Base-by-base conservation (phyloP, 2,113 vertebrate species). In the Conger conger region DNA sequence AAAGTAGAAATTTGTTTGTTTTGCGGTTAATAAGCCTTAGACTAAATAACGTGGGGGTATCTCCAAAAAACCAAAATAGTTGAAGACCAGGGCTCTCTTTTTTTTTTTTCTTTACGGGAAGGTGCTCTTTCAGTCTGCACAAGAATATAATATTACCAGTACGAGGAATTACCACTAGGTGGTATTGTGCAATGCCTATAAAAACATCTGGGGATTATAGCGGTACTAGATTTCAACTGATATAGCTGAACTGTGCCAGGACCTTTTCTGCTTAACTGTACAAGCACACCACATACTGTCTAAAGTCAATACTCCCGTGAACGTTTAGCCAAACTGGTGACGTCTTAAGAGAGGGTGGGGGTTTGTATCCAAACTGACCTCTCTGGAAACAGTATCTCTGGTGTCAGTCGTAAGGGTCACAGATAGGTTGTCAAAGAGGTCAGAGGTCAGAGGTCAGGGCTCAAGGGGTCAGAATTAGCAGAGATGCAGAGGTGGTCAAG, bases 371-470 rank as follows among this genome's bases (percentile, higher is more conserved):
- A 33, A 82, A 82, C 80, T 57, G 30, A 30, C 9, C 30, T 81
- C 45, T 53, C n/a, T 81, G 80, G 80, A 45, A 81, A 50, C 57
- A 63, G 57, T 63, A 23, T 53, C 33, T 82, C 40, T 50, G 16
- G 50, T 54, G 45, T 36, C 45, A 16, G 57, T 77, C n/a, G 7
- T 73, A n/a, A 73, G 68, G 57, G 73, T 36, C 57, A 40, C 81
- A 68, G 82, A 76, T n/a, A 76, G 15, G 27, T 50, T 82, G 38
- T 42, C n/a, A 27, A 23, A 84, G 8, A 57, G 57, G 42, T 53
- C 16, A 27, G 35, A 53, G 83, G 45, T 85, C 50, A 54, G 33
- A 84, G 36, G 50, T 33, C 45, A 63, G 57, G 80, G 42, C n/a
- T 9, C 45, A 53, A 81, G 20, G 42, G 80, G 80, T 57, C 68